A percentile compares a stretch with the other conserved stretches of the same genome.
phyloP scores from a whole-genome alignment of 2,888 invertebrate species.

The Oxystoma pomonae region DNA sequence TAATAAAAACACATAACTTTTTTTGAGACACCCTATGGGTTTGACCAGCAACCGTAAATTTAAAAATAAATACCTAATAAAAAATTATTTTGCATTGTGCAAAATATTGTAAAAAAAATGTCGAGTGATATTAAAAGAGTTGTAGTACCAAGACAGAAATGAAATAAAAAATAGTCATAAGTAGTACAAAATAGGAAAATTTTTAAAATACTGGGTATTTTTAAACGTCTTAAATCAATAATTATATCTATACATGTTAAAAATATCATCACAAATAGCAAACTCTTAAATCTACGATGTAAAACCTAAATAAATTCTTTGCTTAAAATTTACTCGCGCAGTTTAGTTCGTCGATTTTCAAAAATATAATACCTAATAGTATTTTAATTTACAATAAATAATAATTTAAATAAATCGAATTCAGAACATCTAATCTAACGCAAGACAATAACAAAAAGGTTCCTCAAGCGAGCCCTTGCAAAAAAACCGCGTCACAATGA shows the following conservation, averaged over 20 bases:
- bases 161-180: background rate
- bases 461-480: too few relatives aligned
- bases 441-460: too few relatives aligned
- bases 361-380: constrained; percentile 3
- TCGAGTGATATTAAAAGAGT: background rate
- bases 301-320: constrained; percentile 25
- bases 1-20: too few relatives aligned
- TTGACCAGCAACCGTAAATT: background rate
- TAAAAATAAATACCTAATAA: background rate
- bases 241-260: constrained; percentile 36
- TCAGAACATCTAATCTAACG: too few relatives aligned
- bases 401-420: constrained; percentile 16
- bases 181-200: background rate
- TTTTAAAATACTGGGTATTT: background rate
- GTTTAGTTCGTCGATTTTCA: background rate
- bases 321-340: constrained; percentile 12
- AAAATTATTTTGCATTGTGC: background rate
- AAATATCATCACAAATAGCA: constrained; percentile 44
- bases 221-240: background rate
- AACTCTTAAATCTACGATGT: constrained; percentile 30
- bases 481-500: too few relatives aligned
- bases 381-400: constrained; percentile 8
- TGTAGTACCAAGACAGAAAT: too few relatives aligned
- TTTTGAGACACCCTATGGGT: too few relatives aligned
- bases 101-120: background rate